These are phyloP conservation scores for Mythimna pallens DNA, from an alignment of 2,888 invertebrate genomes.

Conservation along the genomic window DNA sequence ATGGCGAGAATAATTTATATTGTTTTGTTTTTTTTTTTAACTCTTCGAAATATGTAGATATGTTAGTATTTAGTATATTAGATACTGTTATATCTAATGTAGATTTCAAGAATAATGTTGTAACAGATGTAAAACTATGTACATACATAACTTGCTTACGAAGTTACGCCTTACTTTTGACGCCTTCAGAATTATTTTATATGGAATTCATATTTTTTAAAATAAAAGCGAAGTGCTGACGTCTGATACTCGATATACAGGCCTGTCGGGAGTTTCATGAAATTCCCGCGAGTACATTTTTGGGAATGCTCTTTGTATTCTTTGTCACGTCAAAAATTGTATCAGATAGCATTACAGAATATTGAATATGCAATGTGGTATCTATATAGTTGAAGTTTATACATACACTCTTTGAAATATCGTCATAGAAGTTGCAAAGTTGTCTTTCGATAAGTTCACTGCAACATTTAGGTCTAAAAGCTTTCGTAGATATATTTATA, in stretches of 20 bases:
- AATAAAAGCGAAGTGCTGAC: conserved; percentile 74
- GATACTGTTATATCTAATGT: conserved; percentile 12
- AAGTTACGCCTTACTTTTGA: conserved; percentile 34
- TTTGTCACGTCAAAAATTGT: conserved; percentile 77
- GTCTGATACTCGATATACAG: conserved; percentile 77
- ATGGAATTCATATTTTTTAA: conserved; percentile 70
- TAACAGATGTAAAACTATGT: conserved; percentile 53
- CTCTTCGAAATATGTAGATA: conserved; percentile 18
- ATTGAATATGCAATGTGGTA: conserved; percentile 61
- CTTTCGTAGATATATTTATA: conserved; percentile 43
- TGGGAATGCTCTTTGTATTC: conserved; percentile 73
- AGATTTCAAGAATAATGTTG: conserved; percentile 30
- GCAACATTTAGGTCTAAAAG: conserved; percentile 48
- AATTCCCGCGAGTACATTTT: conserved; percentile 77
- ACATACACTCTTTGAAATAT: conserved; percentile 27
- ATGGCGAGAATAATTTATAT: conserved; percentile 59
- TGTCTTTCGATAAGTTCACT: conserved; percentile 32
- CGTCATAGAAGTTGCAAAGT: conserved; percentile 11
- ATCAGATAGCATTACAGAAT: conserved; percentile 74
- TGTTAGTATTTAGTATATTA: too few species aligned
- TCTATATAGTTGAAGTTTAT: conserved; percentile 12
- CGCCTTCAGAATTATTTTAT: conserved; percentile 61
- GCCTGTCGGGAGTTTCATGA: conserved; percentile 72
- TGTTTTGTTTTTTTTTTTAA: conserved; percentile 55
- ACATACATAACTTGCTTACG: conserved; percentile 48